Evolutionary conservation across 92 coral and sea anemone species (phyloP).

Genomic region (Pocillopora grandis): DNA sequence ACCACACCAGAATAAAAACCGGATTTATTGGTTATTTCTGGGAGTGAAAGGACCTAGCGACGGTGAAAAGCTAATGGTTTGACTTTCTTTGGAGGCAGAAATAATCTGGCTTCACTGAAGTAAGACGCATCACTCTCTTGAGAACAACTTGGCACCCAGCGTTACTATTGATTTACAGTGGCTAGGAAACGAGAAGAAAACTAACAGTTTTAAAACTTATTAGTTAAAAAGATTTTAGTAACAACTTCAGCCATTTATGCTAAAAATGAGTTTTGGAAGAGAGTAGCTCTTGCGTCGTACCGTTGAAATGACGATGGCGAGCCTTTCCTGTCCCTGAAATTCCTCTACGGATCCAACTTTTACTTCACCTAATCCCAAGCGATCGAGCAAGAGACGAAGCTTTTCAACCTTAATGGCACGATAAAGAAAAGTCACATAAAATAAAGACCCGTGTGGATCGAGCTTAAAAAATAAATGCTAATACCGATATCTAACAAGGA

Average conservation of each 20-base stretch:
- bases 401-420: slow-evolving; percentile 77
- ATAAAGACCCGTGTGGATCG: not conserved
- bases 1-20: too few relatives aligned
- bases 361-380: slow-evolving; percentile 76
- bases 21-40: too few relatives aligned
- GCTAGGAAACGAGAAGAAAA: too few relatives aligned
- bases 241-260: not conserved
- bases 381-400: slow-evolving; percentile 79
- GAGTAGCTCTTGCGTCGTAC: slow-evolving; percentile 45
- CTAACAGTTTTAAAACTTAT: too few relatives aligned
- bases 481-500: too few relatives aligned
- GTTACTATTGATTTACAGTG: too few relatives aligned
- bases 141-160: too few relatives aligned
- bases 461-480: not conserved
- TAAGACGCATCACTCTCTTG: too few relatives aligned
- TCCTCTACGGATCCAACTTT: slow-evolving; percentile 99
- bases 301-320: slow-evolving; percentile 86
- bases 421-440: not conserved
- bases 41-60: too few relatives aligned
- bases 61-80: not conserved
- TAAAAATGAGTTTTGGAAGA: not conserved
- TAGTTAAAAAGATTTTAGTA: too few relatives aligned
- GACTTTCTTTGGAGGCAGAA: not conserved
- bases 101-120: too few relatives aligned
- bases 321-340: slow-evolving; percentile 98